phyloP scores from a whole-genome alignment of 2,888 invertebrate genomes.

The Gandaritis pyraliata region DNA sequence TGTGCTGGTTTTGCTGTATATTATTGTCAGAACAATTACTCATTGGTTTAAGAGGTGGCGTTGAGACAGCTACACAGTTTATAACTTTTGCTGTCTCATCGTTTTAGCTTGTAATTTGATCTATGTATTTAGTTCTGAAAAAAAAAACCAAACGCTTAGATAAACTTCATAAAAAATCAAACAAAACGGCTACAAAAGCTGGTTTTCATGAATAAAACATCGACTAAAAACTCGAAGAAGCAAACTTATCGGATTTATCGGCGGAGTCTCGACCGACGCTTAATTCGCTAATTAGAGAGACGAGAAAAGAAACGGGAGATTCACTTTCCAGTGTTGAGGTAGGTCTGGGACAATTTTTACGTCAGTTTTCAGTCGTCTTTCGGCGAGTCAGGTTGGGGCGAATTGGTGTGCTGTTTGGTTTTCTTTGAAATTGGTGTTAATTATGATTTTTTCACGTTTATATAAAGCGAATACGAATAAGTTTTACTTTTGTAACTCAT shows the following conservation, averaged over 20 bases:
- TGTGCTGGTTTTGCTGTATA: too few species aligned
- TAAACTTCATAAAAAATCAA: too few species aligned
- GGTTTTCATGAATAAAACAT: constrained; percentile 7
- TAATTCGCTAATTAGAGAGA: constrained; percentile 78
- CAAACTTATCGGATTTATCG: constrained; percentile 36
- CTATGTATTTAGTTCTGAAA: too few species aligned
- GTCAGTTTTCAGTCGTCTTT: constrained; percentile 77
- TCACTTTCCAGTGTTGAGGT: constrained; percentile 69
- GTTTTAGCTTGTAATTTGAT: too few species aligned
- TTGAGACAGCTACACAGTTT: too few species aligned
- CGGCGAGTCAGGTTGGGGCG: constrained; percentile 46
- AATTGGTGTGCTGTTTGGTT: constrained; percentile 51
- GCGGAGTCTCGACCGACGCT: constrained; percentile 52
- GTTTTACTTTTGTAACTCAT: too few species aligned
- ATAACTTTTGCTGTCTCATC: too few species aligned
- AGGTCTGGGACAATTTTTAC: constrained; percentile 82
- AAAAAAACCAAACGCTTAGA: too few species aligned
- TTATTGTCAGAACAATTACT: too few species aligned
- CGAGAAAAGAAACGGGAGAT: constrained; percentile 62
- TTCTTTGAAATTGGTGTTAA: neutral
- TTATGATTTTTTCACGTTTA: neutral
- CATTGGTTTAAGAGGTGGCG: too few species aligned
- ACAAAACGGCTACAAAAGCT: neutral
- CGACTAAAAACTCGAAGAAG: constrained; percentile 36
- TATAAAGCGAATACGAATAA: too few species aligned